Evolutionary conservation across 2,797 vertebrate species (phyloP), one percentile per base, ranked within the genome.

Genomic region (Lepus townsendii): DNA sequence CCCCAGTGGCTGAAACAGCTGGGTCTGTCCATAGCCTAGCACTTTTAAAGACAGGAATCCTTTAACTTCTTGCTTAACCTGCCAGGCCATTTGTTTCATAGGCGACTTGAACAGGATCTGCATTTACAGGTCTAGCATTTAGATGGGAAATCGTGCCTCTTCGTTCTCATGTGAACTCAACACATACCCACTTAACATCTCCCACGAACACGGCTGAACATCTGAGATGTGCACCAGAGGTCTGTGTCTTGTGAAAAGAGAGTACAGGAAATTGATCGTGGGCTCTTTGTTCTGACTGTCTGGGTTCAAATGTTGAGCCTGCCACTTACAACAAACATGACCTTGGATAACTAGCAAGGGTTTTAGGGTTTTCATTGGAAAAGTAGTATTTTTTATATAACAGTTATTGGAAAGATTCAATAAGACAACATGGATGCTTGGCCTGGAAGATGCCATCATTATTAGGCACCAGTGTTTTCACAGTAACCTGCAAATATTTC

Each of bases 341-440:
- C 16, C 17, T 87, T 95, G 54, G 47, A 3, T 32, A 72, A 93
- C 10, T 75, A 35, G 72, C 24, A 35, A 50, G 63, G 72, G 27
- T 17, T 5, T 85, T 68, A 13, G 14, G n/a, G 5, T 87, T 83
- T 60, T 90, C 32, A 54, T 69, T 5, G 38, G 17, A 76, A 75
- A 84, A 57, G 9, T 19, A 17, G 1, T 47, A 65, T 52, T 79
- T 27, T 60, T 50, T 78, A 9, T 52, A 26, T 65, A 14, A 62
- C 73, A 69, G 7, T 82, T 47, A 79, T 78, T 88, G 47, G 80
- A 7, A 52, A 90, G 93, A 89, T 83, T 35, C 63, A 93, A 3
- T 32, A 19, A 82, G 24, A 54, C 83, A 71, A 65, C 10, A 12
- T 35, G 10, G 32, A 14, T 60, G 9, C 27, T 87, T 75, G 3